These are phyloP conservation scores for Lasiurus cinereus DNA, from an alignment of 2,113 vertebrate genomes.

Conservation along the genomic window DNA sequence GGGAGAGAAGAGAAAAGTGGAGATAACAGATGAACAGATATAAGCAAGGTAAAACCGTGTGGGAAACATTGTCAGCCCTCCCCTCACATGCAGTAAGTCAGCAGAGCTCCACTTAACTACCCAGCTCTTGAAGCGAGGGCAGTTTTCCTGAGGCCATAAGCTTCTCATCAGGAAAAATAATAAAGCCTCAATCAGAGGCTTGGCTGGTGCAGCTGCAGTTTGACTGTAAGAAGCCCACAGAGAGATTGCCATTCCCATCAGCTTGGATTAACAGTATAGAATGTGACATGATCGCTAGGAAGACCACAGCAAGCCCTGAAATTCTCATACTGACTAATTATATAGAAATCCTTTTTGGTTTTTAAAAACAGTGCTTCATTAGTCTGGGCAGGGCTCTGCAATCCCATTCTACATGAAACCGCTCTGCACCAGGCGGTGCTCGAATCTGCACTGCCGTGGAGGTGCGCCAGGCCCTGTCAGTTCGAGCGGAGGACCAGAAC, in stretches of 20 bases:
- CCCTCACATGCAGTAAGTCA: not conserved
- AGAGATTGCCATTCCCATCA: not conserved
- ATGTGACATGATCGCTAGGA: not conserved
- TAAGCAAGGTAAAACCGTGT: too few relatives aligned
- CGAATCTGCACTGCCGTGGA: fast-evolving
- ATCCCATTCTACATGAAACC: not conserved
- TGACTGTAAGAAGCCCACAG: not conserved
- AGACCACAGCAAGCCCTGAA: not conserved
- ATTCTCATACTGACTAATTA: not conserved
- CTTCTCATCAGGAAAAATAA: not conserved
- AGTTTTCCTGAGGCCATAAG: not conserved
- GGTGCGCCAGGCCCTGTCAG: not conserved
- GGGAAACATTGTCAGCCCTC: not conserved
- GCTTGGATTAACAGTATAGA: not conserved
- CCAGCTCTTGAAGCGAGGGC: not conserved
- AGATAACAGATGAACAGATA: not conserved
- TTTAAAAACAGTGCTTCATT: conserved; percentile 19
- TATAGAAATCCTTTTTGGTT: not conserved
- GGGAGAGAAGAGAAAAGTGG: not conserved
- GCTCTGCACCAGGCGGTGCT: not conserved
- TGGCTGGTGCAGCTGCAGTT: not conserved
- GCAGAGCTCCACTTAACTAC: not conserved
- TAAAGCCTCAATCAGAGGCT: not conserved
- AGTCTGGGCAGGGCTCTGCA: not conserved
- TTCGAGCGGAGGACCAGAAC: not conserved